phyloP scores from a whole-genome alignment of 1,140 invertebrate genomes.

The Galleria mellonella region DNA sequence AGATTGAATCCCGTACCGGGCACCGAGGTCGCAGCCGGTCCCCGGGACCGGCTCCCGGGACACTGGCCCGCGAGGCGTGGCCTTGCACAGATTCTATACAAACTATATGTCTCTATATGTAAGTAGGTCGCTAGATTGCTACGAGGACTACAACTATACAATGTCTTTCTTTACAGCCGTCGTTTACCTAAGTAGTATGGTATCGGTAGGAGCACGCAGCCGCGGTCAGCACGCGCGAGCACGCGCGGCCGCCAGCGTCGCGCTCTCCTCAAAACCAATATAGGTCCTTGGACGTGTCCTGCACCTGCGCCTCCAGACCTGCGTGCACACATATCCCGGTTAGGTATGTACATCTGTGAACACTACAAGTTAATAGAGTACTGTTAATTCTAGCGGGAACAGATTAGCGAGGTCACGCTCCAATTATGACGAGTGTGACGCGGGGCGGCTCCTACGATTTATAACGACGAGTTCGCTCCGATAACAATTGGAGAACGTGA shows the following conservation, averaged over 20 bases:
- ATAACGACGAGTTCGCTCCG: too few species aligned
- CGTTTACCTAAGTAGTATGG: constrained; percentile 1
- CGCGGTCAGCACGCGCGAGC: too few species aligned
- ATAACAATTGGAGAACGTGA: too few species aligned
- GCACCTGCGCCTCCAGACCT: constrained; percentile 76
- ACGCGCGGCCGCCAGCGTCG: not conserved
- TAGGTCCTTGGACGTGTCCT: constrained; percentile 76
- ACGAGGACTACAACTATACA: constrained; percentile 1
- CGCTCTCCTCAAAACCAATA: constrained; percentile 72
- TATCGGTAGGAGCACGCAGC: not conserved
- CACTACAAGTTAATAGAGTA: too few species aligned
- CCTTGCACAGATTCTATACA: not conserved
- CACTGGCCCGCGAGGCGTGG: not conserved
- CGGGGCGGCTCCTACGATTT: too few species aligned
- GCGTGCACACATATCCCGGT: constrained; percentile 25
- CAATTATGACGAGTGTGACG: too few species aligned
- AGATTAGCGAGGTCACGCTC: too few species aligned
- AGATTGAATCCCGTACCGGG: too few species aligned
- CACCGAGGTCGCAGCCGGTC: too few species aligned
- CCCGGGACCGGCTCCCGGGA: too few species aligned
- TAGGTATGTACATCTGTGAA: too few species aligned
- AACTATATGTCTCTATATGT: not conserved
- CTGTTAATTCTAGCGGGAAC: too few species aligned
- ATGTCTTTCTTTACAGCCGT: constrained; percentile 18
- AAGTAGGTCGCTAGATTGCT: not conserved